phyloP scores from a whole-genome alignment of 2,797 vertebrate genomes.

The Silurus aristotelis region DNA sequence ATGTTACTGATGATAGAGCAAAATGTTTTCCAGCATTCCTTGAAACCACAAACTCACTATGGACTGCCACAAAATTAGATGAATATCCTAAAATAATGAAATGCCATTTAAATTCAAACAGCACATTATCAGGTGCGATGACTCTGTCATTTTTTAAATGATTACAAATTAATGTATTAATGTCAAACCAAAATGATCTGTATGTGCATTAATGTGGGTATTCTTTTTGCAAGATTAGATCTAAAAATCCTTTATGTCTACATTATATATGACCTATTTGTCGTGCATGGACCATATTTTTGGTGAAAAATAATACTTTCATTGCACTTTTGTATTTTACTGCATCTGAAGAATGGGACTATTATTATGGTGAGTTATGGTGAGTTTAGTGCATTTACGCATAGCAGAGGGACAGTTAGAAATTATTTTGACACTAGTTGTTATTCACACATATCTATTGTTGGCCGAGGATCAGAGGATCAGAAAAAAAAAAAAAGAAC shows the following conservation, averaged over 20 bases:
- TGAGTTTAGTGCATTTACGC: background rate
- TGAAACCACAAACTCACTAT: conserved; percentile 5
- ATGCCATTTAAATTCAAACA: background rate
- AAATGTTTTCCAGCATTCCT: background rate
- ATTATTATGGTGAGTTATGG: background rate
- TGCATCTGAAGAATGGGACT: background rate
- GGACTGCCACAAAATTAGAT: background rate
- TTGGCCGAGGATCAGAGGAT: background rate
- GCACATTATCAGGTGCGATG: background rate
- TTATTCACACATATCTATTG: conserved; percentile 17
- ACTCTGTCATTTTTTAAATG: background rate
- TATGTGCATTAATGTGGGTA: background rate
- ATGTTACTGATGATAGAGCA: conserved; percentile 68
- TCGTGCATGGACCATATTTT: background rate
- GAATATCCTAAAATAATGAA: background rate
- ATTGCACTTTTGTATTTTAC: background rate
- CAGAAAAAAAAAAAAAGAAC: background rate
- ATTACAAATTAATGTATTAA: background rate
- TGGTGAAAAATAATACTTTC: background rate
- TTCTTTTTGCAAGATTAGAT: background rate
- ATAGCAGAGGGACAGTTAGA: background rate
- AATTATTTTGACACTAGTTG: background rate
- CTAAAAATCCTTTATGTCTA: background rate
- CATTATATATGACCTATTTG: background rate
- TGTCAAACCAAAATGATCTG: background rate